phyloP scores from a whole-genome alignment of 1,140 invertebrate species.

The Geopemphigus sp. region DNA sequence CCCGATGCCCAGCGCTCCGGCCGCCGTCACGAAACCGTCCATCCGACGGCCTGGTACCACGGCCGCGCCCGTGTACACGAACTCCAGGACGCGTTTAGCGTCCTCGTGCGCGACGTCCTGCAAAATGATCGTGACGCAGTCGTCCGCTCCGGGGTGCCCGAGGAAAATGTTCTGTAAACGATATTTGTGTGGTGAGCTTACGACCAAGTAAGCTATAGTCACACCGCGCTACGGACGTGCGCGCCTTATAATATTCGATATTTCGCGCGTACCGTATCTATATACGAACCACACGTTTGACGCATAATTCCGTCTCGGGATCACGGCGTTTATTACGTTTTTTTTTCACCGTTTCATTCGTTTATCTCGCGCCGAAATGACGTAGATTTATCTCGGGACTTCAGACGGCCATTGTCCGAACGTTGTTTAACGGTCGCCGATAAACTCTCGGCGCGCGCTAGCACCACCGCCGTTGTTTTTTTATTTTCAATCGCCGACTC shows the following conservation, averaged over 20 bases:
- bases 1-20: slow-evolving; percentile 60
- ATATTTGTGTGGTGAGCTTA: neutral
- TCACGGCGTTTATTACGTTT: too few species aligned
- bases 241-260: too few species aligned
- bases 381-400: neutral
- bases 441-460: neutral
- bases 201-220: neutral
- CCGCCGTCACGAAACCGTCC: slow-evolving; percentile 60
- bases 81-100: slow-evolving; percentile 73
- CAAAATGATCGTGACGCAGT: slow-evolving; percentile 68
- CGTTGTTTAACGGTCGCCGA: too few species aligned
- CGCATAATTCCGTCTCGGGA: neutral
- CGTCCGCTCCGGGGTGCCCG: slow-evolving; percentile 59
- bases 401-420: too few species aligned
- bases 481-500: too few species aligned
- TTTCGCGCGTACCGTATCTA: too few species aligned
- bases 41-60: slow-evolving; percentile 60
- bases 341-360: too few species aligned
- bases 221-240: too few species aligned
- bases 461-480: too few species aligned
- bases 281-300: too few species aligned
- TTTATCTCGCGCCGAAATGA: too few species aligned
- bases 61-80: slow-evolving; percentile 86
- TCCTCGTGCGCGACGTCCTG: slow-evolving; percentile 74
- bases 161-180: slow-evolving; percentile 56